Evolutionary conservation across 2,888 invertebrate genomes (phyloP), one percentile per base, ranked within the genome.

Genomic region (Heliothis peltigera): DNA sequence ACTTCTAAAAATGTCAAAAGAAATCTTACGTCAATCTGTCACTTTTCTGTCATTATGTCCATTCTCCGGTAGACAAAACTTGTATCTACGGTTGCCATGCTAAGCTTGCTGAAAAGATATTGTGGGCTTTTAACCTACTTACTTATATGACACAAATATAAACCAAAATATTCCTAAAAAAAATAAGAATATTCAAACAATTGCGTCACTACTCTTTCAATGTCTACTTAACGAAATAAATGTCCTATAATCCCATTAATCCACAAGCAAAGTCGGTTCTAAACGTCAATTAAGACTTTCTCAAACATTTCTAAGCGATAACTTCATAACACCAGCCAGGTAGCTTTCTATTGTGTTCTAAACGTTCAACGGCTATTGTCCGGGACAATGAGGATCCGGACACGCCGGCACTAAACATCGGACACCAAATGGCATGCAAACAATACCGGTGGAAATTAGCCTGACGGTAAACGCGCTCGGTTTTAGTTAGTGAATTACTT

Each of bases 371-470:
- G 21, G 62, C 44, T 47, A 62, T 75, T 79, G 69, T 79, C 59
- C 51, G 42, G 47, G 28, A 79, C 80, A 79, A 75, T 77, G 71
- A 69, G 55, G 46, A 61, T 71, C 66, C 63, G 68, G 49, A 49
- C 48, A 43, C 48, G 42, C 53, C 28, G 47, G 53, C 71, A 55
- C 64, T 63, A 71, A 74, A 66, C 68, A 79, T 68, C 46, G 68
- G 74, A 69, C 75, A 75, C 75, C 62, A 77, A 64, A 77, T 67
- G 59, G 70, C 62, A 61, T 22, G 49, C 71, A 77, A 75, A 79
- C 78, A 79, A 79, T 79, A 68, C 68, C 28, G 51, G 54, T 62
- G 62, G 32, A 61, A 75, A 75, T 75, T 66, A 71, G 47, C 60
- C 28, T 7, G 22, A 8, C 17, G 32, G 46, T 25, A 17, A 15